These are phyloP conservation scores for Calameuta idolon DNA, from an alignment of 2,888 invertebrate species.

Conservation along the genomic window DNA sequence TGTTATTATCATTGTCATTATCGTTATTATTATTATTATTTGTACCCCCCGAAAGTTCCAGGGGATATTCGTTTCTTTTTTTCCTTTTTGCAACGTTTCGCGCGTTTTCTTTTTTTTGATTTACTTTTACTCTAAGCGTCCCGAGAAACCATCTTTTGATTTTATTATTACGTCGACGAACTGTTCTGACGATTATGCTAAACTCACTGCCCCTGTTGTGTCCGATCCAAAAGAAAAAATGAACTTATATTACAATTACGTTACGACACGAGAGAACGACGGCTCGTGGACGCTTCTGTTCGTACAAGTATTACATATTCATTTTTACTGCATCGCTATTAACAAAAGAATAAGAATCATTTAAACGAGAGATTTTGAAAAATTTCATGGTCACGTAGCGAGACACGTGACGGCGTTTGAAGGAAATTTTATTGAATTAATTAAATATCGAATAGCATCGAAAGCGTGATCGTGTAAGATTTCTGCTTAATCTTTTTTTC, in stretches of 20 bases:
- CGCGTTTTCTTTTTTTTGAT: constrained; percentile 6
- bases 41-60: neutral
- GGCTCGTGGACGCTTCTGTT: neutral
- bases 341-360: neutral
- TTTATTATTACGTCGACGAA: neutral
- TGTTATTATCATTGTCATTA: neutral
- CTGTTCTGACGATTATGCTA: constrained; percentile 29
- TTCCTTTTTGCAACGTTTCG: neutral
- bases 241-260: neutral
- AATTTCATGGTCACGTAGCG: neutral
- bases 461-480: neutral
- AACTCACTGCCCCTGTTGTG: constrained; percentile 34
- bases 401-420: neutral
- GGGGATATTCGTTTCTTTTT: constrained; percentile 9
- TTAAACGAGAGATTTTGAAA: neutral
- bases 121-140: constrained; percentile 2
- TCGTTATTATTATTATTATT: neutral
- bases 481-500: neutral
- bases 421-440: neutral
- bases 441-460: neutral
- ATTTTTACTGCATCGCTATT: neutral
- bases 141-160: too few species aligned
- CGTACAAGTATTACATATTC: neutral
- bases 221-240: neutral
- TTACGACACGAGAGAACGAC: neutral